These are phyloP conservation scores for Spodoptera littoralis DNA, from an alignment of 2,888 invertebrate genomes.

Conservation along the genomic window DNA sequence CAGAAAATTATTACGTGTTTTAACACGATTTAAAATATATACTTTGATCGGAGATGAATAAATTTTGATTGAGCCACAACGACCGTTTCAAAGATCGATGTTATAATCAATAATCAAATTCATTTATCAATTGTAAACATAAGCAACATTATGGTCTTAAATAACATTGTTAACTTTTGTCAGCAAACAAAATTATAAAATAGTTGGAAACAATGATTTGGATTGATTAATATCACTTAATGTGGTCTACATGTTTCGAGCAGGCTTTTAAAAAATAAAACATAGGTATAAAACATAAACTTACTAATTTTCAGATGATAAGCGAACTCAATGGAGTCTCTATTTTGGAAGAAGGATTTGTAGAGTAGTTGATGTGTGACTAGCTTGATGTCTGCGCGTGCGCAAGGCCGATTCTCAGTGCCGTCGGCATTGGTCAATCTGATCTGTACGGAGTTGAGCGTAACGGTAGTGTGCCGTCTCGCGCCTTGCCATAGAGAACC, in stretches of 20 bases:
- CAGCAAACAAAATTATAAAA: too few species aligned
- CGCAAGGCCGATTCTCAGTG: conserved; percentile 65
- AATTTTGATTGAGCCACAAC: too few species aligned
- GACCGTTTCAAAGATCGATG: too few species aligned
- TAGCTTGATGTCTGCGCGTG: conserved; percentile 65
- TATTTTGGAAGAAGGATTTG: conserved; percentile 62
- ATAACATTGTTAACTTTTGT: too few species aligned
- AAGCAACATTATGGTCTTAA: too few species aligned
- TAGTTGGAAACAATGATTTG: too few species aligned
- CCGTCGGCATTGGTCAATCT: conserved; percentile 54
- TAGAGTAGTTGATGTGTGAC: conserved; percentile 68
- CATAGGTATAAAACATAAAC: conserved; percentile 47
- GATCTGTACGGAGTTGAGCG: conserved; percentile 55
- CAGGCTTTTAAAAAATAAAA: background rate
- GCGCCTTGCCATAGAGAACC: conserved; percentile 72
- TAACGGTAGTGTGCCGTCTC: conserved; percentile 63
- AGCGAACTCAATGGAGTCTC: conserved; percentile 62
- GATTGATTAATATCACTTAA: too few species aligned
- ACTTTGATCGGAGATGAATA: too few species aligned
- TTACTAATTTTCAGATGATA: conserved; percentile 74
- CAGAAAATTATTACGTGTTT: background rate
- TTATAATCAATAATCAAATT: too few species aligned
- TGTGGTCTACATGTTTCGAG: too few species aligned
- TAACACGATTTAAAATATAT: background rate
- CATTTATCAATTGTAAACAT: too few species aligned